A percentile compares a stretch with the other conserved stretches of the same genome.
These are phyloP conservation scores for Catajapyx aquilonaris DNA, from an alignment of 1,140 invertebrate species.

Conservation along the genomic window DNA sequence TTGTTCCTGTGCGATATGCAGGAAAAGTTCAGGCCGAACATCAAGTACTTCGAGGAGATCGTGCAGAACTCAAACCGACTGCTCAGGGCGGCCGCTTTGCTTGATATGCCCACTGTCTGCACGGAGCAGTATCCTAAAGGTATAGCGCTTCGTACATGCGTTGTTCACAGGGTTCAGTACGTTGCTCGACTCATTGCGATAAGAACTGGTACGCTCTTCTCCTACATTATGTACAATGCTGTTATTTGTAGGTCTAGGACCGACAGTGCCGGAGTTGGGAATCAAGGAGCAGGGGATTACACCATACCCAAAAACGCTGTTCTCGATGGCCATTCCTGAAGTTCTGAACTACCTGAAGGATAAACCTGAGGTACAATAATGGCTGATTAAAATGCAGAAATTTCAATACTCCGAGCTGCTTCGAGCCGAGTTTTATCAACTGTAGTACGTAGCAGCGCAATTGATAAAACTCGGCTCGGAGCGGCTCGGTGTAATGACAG, in stretches of 20 bases:
- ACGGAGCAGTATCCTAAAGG: constrained; percentile 50
- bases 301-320: constrained; percentile 32
- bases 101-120: constrained; percentile 36
- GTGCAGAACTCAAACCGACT: constrained; percentile 29
- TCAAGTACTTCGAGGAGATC: constrained; percentile 36
- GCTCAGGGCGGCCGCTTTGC: constrained; percentile 26
- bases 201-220: too few relatives aligned
- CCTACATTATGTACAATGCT: too few relatives aligned
- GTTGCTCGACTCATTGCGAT: too few relatives aligned
- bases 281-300: constrained; percentile 20
- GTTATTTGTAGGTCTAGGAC: constrained; percentile 39
- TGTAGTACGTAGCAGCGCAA: too few relatives aligned
- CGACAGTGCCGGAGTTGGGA: constrained; percentile 34
- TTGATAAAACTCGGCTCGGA: too few relatives aligned
- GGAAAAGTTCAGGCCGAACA: constrained; percentile 35
- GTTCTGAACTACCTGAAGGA: constrained; percentile 21
- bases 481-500: too few relatives aligned
- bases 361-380: constrained; percentile 6
- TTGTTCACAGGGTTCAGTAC: too few relatives aligned
- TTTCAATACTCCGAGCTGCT: too few relatives aligned
- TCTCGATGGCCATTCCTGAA: constrained; percentile 35
- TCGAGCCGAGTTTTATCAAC: too few relatives aligned
- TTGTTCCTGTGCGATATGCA: constrained; percentile 44
- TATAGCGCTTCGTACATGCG: too few relatives aligned
- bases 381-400: too few relatives aligned